phyloP scores from a whole-genome alignment of 2,888 invertebrate species.

The Physocephala rufipes region DNA sequence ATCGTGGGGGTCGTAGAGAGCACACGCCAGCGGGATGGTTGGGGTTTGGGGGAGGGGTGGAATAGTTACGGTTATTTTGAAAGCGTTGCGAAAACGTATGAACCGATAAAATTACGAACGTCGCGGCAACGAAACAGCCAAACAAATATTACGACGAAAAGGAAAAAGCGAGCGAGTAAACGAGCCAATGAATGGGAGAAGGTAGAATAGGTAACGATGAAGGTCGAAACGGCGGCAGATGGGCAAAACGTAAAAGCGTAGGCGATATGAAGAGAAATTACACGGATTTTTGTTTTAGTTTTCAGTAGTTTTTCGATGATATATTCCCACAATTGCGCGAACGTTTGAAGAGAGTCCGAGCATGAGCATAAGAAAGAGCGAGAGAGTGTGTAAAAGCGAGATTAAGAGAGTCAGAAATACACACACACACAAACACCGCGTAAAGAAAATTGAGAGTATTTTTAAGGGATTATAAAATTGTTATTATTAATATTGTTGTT shows the following conservation, averaged over 20 bases:
- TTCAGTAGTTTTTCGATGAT: too few species aligned
- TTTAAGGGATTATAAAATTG: conserved; percentile 1
- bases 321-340: background rate
- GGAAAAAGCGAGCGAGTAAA: background rate
- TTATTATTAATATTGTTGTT: background rate
- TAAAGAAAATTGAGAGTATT: conserved; percentile 40
- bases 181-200: background rate
- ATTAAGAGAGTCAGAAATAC: conserved; percentile 33
- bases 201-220: background rate
- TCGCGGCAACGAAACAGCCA: conserved; percentile 14
- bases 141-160: background rate
- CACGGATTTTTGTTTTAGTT: too few species aligned
- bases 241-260: background rate
- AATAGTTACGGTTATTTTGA: conserved; percentile 67
- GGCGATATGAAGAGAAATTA: background rate
- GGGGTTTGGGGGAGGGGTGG: conserved; percentile 67
- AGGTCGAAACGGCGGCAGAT: background rate
- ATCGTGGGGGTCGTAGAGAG: conserved; percentile 68
- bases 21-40: conserved; percentile 68
- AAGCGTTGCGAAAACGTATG: conserved; percentile 54
- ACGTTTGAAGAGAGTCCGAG: background rate
- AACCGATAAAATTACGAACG: conserved; percentile 43
- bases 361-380: background rate
- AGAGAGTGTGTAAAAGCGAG: background rate
- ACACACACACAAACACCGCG: conserved; percentile 42